A percentile compares a stretch with the other conserved stretches of the same genome.
Evolutionary conservation across 2,797 vertebrate genomes (phyloP).

Genomic region (Mallotus villosus): DNA sequence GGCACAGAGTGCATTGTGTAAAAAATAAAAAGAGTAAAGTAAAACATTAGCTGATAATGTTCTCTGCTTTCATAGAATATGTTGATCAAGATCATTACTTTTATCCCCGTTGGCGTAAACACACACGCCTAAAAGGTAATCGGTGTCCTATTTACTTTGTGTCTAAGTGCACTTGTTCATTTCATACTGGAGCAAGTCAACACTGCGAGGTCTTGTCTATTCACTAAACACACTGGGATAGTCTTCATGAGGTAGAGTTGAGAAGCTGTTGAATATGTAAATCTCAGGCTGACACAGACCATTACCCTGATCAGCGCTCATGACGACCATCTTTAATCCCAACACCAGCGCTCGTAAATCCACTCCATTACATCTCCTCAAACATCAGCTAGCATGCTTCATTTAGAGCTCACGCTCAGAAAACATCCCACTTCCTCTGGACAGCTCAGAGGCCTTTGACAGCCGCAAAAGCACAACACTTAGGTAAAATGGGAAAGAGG

Average conservation of each 20-base stretch:
- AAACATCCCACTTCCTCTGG: conserved; percentile 23
- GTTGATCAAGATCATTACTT: conserved; percentile 42
- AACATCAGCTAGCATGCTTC: conserved; percentile 52
- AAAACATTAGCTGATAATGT: conserved; percentile 32
- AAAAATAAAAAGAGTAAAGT: neutral
- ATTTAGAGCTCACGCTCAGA: conserved; percentile 48
- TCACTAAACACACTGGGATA: conserved; percentile 34
- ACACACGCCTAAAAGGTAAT: neutral
- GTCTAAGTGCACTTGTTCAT: conserved; percentile 25
- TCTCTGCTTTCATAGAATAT: conserved; percentile 34
- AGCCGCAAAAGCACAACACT: conserved; percentile 29
- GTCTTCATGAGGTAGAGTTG: conserved; percentile 60
- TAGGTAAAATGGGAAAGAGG: conserved; percentile 31
- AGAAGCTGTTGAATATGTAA: conserved; percentile 62
- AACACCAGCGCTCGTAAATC: conserved; percentile 69
- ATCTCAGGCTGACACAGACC: conserved; percentile 65
- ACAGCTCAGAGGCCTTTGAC: conserved; percentile 30
- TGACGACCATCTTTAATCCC: conserved; percentile 68
- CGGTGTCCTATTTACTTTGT: conserved; percentile 13
- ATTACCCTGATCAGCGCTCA: conserved; percentile 69
- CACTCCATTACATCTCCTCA: conserved; percentile 59
- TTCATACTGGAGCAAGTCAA: conserved; percentile 11
- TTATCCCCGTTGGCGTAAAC: conserved; percentile 16
- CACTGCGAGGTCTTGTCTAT: conserved; percentile 20
- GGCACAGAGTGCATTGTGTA: neutral